phyloP scores from a whole-genome alignment of 2,888 invertebrate species.

The Sisyra nigra region DNA sequence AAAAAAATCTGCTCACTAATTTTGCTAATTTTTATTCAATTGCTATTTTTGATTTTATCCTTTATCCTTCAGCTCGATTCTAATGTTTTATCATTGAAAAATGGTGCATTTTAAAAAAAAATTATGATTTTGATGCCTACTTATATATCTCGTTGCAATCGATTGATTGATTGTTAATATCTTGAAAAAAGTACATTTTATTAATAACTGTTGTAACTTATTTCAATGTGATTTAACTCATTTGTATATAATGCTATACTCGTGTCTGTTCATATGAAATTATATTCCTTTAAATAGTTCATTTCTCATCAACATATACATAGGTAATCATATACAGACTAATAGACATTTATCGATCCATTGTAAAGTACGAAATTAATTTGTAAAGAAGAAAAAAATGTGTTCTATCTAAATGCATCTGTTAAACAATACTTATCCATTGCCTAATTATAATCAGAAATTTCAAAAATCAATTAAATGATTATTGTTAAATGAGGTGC shows the following conservation, averaged over 20 bases:
- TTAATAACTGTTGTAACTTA: constrained; percentile 1
- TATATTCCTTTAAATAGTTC: constrained; percentile 1
- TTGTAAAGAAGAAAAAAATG: constrained; percentile 2
- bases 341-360: neutral
- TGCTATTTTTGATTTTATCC: neutral
- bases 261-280: constrained; percentile 5
- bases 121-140: too few relatives aligned
- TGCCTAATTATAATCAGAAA: neutral
- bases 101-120: too few relatives aligned
- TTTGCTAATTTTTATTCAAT: constrained; percentile 1
- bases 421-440: neutral
- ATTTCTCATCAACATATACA: constrained; percentile 6
- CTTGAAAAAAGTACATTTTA: neutral
- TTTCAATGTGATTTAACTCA: neutral
- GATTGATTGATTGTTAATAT: too few relatives aligned
- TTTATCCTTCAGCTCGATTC: too few relatives aligned
- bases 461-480: too few relatives aligned
- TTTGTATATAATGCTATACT: constrained; percentile 9
- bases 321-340: neutral
- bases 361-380: neutral
- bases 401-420: neutral
- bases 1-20: neutral
- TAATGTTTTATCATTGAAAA: too few relatives aligned
- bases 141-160: too few relatives aligned
- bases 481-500: neutral